Evolutionary conservation across 2,888 invertebrate genomes (phyloP).

Genomic region (Portevinia maculata): DNA sequence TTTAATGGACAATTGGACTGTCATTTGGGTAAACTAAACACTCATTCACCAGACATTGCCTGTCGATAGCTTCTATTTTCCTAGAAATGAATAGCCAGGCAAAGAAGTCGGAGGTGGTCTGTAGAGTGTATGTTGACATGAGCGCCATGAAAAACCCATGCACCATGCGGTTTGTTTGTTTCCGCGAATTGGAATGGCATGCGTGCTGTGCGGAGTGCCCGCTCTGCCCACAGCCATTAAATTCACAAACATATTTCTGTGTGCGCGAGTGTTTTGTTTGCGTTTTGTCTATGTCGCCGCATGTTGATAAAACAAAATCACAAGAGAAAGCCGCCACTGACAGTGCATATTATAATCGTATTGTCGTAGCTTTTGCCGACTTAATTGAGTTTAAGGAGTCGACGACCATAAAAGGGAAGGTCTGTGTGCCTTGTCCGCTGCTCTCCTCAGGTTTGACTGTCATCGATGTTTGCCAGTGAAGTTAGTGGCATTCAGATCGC

Average conservation of each 20-base stretch:
- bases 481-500: slow-evolving; percentile 2
- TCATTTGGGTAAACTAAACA: slow-evolving; percentile 33
- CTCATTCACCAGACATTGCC: slow-evolving; percentile 3
- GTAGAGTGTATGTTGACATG: slow-evolving; percentile 34
- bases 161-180: slow-evolving; percentile 25
- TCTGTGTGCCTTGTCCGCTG: slow-evolving; percentile 9
- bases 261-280: slow-evolving; percentile 32
- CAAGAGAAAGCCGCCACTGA: slow-evolving; percentile 27
- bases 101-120: slow-evolving; percentile 32
- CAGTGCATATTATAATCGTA: not conserved
- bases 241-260: slow-evolving; percentile 27
- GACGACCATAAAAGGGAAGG: slow-evolving; percentile 55
- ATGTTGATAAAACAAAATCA: slow-evolving; percentile 32
- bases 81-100: slow-evolving; percentile 32
- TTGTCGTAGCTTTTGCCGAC: slow-evolving; percentile 16
- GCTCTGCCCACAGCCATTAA: slow-evolving; percentile 13
- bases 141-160: slow-evolving; percentile 36
- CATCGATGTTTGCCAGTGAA: not conserved
- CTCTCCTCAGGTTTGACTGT: slow-evolving; percentile 5
- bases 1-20: slow-evolving; percentile 38
- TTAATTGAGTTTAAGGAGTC: slow-evolving; percentile 56
- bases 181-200: slow-evolving; percentile 47
- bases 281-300: slow-evolving; percentile 30
- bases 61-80: slow-evolving; percentile 21
- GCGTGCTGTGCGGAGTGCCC: slow-evolving; percentile 7